phyloP scores from a whole-genome alignment of 1,140 invertebrate genomes.

The Zaprionus nigranus region DNA sequence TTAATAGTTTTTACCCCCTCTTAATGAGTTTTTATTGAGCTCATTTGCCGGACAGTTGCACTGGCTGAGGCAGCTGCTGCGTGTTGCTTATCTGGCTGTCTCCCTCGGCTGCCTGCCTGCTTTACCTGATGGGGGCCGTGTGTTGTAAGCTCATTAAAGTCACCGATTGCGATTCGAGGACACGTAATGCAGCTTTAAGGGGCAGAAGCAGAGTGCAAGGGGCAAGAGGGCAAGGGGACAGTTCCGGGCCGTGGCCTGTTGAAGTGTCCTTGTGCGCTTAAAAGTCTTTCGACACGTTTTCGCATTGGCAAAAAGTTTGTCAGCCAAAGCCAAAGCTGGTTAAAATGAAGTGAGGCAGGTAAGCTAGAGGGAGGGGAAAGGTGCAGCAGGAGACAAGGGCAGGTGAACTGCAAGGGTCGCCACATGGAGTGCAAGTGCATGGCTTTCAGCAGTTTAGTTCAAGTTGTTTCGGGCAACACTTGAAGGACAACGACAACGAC shows the following conservation, averaged over 20 bases:
- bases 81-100: slow-evolving; percentile 57
- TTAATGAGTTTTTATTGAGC: slow-evolving; percentile 50
- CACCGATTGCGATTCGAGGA: slow-evolving; percentile 48
- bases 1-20: slow-evolving; percentile 31
- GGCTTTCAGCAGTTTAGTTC: slow-evolving; percentile 70
- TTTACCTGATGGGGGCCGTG: slow-evolving; percentile 4
- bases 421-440: slow-evolving; percentile 62
- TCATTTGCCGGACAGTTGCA: slow-evolving; percentile 38
- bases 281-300: slow-evolving; percentile 71
- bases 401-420: slow-evolving; percentile 29
- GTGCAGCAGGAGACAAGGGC: background rate
- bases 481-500: slow-evolving; percentile 60
- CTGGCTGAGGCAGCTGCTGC: slow-evolving; percentile 34
- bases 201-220: slow-evolving; percentile 10
- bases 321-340: slow-evolving; percentile 60
- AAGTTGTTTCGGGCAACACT: slow-evolving; percentile 72
- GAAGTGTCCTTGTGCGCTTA: slow-evolving; percentile 74
- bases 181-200: slow-evolving; percentile 62
- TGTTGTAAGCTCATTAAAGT: slow-evolving; percentile 69
- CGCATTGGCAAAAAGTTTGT: slow-evolving; percentile 69
- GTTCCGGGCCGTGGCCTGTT: slow-evolving; percentile 27
- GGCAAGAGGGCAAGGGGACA: background rate
- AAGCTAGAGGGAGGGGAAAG: background rate
- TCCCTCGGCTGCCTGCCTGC: slow-evolving; percentile 14
- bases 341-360: slow-evolving; percentile 50